Conservation (phyloP, 2,113 vertebrate genomes). For the Echinops telfairi region DNA sequence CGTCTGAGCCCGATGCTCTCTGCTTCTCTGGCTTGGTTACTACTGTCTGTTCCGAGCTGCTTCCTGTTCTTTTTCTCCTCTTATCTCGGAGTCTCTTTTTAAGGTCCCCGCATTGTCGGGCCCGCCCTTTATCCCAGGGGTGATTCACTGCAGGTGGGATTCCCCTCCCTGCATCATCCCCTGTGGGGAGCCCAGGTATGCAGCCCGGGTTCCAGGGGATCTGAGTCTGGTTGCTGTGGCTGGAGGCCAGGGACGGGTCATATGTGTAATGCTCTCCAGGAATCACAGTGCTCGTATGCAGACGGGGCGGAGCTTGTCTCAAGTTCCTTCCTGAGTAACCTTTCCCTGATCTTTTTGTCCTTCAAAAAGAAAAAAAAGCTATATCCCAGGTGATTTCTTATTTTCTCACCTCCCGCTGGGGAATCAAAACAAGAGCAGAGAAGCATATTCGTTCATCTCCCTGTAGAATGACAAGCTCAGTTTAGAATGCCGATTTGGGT, state of each 20-base stretch:
- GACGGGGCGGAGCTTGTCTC: slow-evolving; percentile 50
- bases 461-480: neutral
- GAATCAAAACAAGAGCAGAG: neutral
- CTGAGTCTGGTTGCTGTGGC: slow-evolving; percentile 75
- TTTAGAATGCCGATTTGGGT: slow-evolving; percentile 27
- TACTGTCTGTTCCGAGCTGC: slow-evolving; percentile 41
- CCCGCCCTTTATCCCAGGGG: slow-evolving; percentile 76
- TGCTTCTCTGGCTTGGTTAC: slow-evolving; percentile 4
- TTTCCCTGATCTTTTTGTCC: slow-evolving; percentile 65
- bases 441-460: slow-evolving; percentile 36
- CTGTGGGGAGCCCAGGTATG: slow-evolving; percentile 80
- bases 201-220: slow-evolving; percentile 70
- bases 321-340: slow-evolving; percentile 69
- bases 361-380: neutral
- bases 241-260: slow-evolving; percentile 61
- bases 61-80: slow-evolving; percentile 72
- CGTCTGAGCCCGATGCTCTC: slow-evolving; percentile 32
- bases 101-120: slow-evolving; percentile 62
- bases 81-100: slow-evolving; percentile 65
- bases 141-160: slow-evolving; percentile 85
- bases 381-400: neutral
- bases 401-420: slow-evolving; percentile 59
- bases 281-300: slow-evolving; percentile 30
- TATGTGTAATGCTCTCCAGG: slow-evolving; percentile 81
- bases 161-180: slow-evolving; percentile 79